These are phyloP conservation scores for Crossaster papposus DNA, from an alignment of 53 echinoderm and acorn worm species.

Conservation along the genomic window DNA sequence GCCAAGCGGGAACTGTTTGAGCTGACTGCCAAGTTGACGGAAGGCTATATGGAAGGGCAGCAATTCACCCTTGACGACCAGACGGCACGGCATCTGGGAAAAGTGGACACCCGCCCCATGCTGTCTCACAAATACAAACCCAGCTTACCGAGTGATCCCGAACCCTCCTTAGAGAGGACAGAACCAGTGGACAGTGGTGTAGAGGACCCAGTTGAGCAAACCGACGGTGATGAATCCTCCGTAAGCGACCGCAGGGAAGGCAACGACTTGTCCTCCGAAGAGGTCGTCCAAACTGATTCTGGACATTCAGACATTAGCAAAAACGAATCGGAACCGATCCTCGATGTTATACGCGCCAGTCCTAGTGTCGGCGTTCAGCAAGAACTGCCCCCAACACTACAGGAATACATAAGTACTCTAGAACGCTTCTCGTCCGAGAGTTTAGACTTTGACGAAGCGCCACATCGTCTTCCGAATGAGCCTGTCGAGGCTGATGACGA, in stretches of 20 bases:
- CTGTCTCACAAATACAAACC: conserved; percentile 55
- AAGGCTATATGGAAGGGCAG: conserved; percentile 72
- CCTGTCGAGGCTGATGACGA: conserved; percentile 15
- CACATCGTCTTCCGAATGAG: not conserved
- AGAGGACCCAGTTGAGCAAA: not conserved
- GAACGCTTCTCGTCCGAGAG: conserved; percentile 22
- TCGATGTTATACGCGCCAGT: not conserved
- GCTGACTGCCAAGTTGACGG: conserved; percentile 80
- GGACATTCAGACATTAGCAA: not conserved
- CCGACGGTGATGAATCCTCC: not conserved
- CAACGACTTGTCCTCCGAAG: not conserved
- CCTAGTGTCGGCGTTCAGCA: too few relatives aligned
- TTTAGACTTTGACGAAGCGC: not conserved
- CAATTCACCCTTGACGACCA: conserved; percentile 21
- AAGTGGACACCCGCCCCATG: conserved; percentile 45
- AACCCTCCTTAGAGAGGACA: not conserved
- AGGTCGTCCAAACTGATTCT: not conserved
- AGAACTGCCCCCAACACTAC: conserved; percentile 23
- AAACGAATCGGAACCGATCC: not conserved
- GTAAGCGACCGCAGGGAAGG: not conserved
- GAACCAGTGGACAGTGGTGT: not conserved
- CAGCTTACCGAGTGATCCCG: not conserved
- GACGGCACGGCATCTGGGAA: conserved; percentile 18
- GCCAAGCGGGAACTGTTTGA: conserved; percentile 72
- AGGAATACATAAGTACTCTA: conserved; percentile 47